Evolutionary conservation across 2,113 vertebrate genomes (phyloP).

Genomic region (Ciconia boyciana): DNA sequence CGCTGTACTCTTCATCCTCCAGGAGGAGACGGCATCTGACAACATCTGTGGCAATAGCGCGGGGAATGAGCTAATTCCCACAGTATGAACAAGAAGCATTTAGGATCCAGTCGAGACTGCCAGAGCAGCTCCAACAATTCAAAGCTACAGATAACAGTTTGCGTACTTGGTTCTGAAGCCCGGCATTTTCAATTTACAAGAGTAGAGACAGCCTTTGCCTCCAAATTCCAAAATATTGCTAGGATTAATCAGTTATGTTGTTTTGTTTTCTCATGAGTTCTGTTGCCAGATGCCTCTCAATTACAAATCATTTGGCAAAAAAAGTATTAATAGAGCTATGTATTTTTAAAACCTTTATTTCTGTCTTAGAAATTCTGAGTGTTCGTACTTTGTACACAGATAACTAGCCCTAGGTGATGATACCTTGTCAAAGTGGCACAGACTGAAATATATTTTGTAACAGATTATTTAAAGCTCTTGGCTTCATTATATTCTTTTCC

Average conservation of each 20-base stretch:
- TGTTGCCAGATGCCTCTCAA: neutral
- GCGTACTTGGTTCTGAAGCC: neutral
- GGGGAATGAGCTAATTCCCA: neutral
- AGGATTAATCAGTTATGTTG: neutral
- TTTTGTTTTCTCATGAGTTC: neutral
- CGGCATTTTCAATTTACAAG: neutral
- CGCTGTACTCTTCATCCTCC: neutral
- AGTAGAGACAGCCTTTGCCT: neutral
- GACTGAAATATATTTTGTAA: neutral
- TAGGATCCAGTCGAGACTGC: neutral
- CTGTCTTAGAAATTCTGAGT: neutral
- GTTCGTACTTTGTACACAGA: neutral
- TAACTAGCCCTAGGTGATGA: neutral
- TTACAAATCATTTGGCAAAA: neutral
- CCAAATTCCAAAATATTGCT: neutral
- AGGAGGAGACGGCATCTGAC: neutral
- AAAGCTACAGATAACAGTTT: neutral
- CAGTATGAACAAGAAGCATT: neutral
- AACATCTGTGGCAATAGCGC: neutral
- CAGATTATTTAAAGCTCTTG: neutral
- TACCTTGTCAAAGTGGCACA: neutral
- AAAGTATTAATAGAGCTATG: neutral
- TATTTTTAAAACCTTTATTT: neutral
- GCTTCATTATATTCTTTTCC: neutral
- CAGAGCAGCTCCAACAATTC: neutral